Evolutionary conservation across 2,113 vertebrate genomes (phyloP).

Genomic region (Pavo muticus): DNA sequence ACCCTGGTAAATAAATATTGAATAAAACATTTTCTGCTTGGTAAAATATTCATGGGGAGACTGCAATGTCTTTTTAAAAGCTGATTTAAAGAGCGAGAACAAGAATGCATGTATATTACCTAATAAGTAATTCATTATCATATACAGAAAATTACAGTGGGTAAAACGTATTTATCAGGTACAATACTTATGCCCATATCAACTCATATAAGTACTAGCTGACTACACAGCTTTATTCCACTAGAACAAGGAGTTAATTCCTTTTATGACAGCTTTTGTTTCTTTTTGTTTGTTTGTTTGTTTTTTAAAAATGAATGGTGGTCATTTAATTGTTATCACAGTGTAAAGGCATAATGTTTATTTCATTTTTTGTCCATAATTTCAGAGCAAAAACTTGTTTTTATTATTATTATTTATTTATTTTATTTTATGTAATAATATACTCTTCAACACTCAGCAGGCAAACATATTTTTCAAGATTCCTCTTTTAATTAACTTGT

Average conservation of each 20-base stretch:
- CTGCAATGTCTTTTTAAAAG: background rate
- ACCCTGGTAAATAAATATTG: background rate
- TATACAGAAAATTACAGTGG: background rate
- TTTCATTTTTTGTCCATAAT: conserved; percentile 11
- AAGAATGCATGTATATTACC: background rate
- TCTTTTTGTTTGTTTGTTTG: background rate
- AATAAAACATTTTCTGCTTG: background rate
- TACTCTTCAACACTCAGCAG: conserved; percentile 65
- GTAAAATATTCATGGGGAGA: background rate
- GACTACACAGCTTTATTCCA: background rate
- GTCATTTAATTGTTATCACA: conserved; percentile 3
- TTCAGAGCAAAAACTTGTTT: conserved; percentile 45
- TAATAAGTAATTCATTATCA: background rate
- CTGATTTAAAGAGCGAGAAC: background rate
- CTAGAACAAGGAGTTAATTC: conserved; percentile 22
- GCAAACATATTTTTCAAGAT: conserved; percentile 75
- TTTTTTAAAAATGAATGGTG: too few species aligned
- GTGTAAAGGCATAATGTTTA: background rate
- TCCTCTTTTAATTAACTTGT: conserved; percentile 79
- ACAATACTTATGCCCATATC: background rate
- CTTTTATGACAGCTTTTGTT: background rate
- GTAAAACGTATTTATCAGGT: background rate
- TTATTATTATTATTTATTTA: background rate
- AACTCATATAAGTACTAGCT: background rate
- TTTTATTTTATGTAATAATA: conserved; percentile 50